Evolutionary conservation across 2,888 invertebrate species (phyloP).

Genomic region (Agonopterix subpropinquella): DNA sequence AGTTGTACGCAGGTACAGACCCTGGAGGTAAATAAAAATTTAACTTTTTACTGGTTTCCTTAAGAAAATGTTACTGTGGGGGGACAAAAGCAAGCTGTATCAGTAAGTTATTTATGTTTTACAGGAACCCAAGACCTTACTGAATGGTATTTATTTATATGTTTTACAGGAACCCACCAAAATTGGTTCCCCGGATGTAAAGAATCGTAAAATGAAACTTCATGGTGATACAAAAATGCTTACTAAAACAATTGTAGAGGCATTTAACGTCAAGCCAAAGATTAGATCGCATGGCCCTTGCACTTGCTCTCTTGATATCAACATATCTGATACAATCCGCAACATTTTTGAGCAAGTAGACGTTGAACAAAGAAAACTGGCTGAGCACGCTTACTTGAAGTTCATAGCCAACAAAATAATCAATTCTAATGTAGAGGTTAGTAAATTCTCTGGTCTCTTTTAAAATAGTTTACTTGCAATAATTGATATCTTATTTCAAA

Average conservation of each 20-base stretch:
- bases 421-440: conserved; percentile 47
- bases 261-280: conserved; percentile 53
- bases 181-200: conserved; percentile 30
- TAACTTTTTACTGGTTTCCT: no score
- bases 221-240: conserved; percentile 34
- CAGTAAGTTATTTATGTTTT: neutral
- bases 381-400: conserved; percentile 55
- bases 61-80: no score
- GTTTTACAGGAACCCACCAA: conserved; percentile 39
- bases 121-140: conserved; percentile 34
- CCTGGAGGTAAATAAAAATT: conserved; percentile 33
- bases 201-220: conserved; percentile 26
- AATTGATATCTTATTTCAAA: no score
- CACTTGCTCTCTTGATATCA: conserved; percentile 55
- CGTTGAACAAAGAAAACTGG: conserved; percentile 51
- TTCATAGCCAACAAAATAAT: conserved; percentile 60
- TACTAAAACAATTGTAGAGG: conserved; percentile 55
- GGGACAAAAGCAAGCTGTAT: no score
- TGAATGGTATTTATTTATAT: conserved; percentile 3
- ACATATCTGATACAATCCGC: conserved; percentile 59
- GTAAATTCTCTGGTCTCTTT: conserved; percentile 1
- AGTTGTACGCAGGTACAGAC: conserved; percentile 18
- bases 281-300: conserved; percentile 45
- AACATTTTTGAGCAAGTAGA: conserved; percentile 66
- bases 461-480: no score